Percentiles rank a stretch among this genome's conserved stretches.
Conservation (phyloP, 2,113 vertebrate species). For the Colistium nudipinnis region DNA sequence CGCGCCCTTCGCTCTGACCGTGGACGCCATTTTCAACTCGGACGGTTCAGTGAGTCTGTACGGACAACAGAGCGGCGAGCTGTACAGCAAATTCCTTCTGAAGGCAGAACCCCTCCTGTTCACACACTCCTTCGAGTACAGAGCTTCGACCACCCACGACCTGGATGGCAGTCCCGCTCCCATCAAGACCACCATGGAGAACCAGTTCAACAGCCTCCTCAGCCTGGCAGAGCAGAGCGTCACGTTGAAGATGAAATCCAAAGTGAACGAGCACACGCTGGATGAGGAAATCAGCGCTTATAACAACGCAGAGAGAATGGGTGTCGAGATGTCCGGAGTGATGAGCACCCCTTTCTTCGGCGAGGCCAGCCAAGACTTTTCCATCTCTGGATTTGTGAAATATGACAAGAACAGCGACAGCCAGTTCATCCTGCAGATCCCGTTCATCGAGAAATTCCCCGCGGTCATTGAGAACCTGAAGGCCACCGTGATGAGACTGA, state of each 20-base stretch:
- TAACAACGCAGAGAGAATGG: conserved; percentile 84
- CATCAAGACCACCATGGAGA: conserved; percentile 81
- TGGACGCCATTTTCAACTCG: conserved; percentile 84
- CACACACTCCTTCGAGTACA: conserved; percentile 86
- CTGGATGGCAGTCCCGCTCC: conserved; percentile 64
- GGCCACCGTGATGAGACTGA: conserved; percentile 68
- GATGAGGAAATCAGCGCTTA: conserved; percentile 84
- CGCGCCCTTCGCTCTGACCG: conserved; percentile 83
- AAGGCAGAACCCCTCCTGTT: conserved; percentile 87
- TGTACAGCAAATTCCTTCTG: conserved; percentile 90
- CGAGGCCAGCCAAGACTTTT: conserved; percentile 80
- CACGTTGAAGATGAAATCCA: conserved; percentile 84
- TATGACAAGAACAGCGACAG: conserved; percentile 92
- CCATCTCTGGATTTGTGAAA: conserved; percentile 86
- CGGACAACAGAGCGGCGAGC: conserved; percentile 86
- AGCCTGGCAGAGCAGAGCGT: conserved; percentile 86
- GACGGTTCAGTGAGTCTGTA: conserved; percentile 80
- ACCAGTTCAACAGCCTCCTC: conserved; percentile 82
- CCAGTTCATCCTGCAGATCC: conserved; percentile 86
- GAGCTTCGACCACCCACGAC: conserved; percentile 84
- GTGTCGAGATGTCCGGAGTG: conserved; percentile 83
- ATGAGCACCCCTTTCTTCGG: conserved; percentile 80
- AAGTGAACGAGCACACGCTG: conserved; percentile 85
- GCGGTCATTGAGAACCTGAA: conserved; percentile 83
- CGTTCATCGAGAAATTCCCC: conserved; percentile 85